A percentile compares a stretch with the other conserved stretches of the same genome.
These are phyloP conservation scores for Chlorodrepanis virens DNA, from an alignment of 2,113 vertebrate species.

Conservation along the genomic window DNA sequence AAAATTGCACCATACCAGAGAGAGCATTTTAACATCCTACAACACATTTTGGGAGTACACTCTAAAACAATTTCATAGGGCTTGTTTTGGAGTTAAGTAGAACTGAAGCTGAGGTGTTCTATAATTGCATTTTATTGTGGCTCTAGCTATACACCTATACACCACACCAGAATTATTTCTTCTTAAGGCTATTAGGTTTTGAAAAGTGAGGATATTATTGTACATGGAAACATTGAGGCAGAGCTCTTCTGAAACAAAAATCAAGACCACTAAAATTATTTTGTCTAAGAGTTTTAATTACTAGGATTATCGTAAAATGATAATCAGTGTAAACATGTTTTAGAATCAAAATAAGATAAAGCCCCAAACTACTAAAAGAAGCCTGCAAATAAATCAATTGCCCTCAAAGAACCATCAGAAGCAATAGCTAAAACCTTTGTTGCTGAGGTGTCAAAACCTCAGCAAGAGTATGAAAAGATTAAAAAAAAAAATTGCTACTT, in stretches of 20 bases:
- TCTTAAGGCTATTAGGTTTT: background rate
- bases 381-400: accelerated
- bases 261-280: background rate
- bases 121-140: background rate
- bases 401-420: background rate
- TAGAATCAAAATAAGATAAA: background rate
- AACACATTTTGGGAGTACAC: background rate
- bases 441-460: background rate
- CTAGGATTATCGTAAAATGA: background rate
- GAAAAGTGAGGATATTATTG: background rate
- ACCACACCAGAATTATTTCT: background rate
- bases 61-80: background rate
- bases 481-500: no score
- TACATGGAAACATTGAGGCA: background rate
- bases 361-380: background rate
- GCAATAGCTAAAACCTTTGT: background rate
- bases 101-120: background rate
- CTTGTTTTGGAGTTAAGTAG: background rate
- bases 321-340: background rate
- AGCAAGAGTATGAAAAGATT: background rate
- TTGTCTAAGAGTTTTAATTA: background rate
- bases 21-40: background rate
- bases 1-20: background rate
- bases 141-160: background rate
- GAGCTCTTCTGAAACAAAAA: background rate